Base-by-base conservation (phyloP, 2,888 invertebrate genomes). In the Anoncus sp. region DNA sequence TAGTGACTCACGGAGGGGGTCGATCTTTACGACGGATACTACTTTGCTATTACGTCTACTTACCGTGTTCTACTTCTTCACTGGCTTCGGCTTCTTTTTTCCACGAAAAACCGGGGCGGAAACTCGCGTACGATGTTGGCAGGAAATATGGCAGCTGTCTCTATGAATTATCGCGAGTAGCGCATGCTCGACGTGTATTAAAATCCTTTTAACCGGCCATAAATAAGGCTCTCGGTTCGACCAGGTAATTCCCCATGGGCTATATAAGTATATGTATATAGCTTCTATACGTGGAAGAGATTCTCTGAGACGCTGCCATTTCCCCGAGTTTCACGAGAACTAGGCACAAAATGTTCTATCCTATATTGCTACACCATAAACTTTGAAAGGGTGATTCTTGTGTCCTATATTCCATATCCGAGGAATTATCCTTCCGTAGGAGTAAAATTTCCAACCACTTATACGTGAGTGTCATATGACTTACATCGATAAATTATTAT, bases 161-260 rank as follows among this genome's bases (percentile, higher is more conserved):
- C 82, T 83, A 83, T 84, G 85, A 89, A 87, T 87, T 86, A 86
- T 85, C 79, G 79, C 79, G 53, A 72, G 60, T 38, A 70, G 75
- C 77, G 79, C 47, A 79, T 81, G 76, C 83, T 81, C 81, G 85
- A 83, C 84, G 83, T 84, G 85, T 85, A 87, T 87, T 87, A 87
- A 87, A 87, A 87, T 89, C 87, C 86, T 86, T 87, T 88, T 87
- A 88, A 87, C 85, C 84, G 82, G 80, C 77, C 86, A 86, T 88
- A 89, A 89, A 89, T 88, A 89, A 87, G 82, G 78, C 79, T 79
- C 79, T 60, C 27, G 69, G 77, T 75, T 79, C 73, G 81, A 62
- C 77, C 80, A 77, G 80, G 84, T 87, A 87, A 87, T 88, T 85
- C 84, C n/a, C 78, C 66, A 27, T 75, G 80, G 75, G 84, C 82